Evolutionary conservation across 2,113 vertebrate genomes (phyloP).

Genomic region (Typhlomys cinereus): DNA sequence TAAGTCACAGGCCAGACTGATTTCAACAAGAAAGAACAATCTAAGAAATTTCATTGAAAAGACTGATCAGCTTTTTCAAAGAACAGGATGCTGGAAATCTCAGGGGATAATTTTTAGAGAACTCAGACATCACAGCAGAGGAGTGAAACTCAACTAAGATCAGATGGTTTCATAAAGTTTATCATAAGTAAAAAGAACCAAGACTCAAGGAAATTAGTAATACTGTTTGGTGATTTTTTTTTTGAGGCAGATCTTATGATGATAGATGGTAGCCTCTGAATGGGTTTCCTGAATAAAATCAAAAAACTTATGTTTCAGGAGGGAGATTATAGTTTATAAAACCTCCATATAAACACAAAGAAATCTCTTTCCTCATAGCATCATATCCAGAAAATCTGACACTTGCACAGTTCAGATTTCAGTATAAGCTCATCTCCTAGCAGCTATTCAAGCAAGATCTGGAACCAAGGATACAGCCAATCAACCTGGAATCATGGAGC

Average conservation of each 20-base stretch:
- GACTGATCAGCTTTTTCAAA: no score
- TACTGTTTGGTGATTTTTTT: no score
- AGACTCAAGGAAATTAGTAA: no score
- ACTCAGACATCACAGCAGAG: no score
- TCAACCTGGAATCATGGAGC: slow-evolving; percentile 50
- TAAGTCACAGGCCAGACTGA: no score
- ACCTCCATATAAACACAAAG: neutral
- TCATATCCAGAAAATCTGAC: neutral
- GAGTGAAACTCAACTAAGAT: no score
- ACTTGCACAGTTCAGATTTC: slow-evolving; percentile 44
- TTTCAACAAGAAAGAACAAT: no score
- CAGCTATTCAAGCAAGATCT: slow-evolving; percentile 62
- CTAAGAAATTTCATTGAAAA: no score
- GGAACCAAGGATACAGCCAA: neutral
- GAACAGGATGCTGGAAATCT: no score
- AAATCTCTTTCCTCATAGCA: neutral
- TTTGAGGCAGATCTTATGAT: slow-evolving; percentile 40
- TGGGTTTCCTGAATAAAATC: neutral
- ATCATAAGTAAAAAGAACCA: no score
- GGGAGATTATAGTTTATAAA: slow-evolving; percentile 66
- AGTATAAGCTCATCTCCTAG: neutral
- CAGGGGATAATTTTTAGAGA: no score
- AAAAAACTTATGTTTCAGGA: neutral
- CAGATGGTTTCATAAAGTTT: no score
- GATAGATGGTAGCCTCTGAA: neutral